Conservation (phyloP, 2,113 vertebrate species). For the Nipponia nippon region DNA sequence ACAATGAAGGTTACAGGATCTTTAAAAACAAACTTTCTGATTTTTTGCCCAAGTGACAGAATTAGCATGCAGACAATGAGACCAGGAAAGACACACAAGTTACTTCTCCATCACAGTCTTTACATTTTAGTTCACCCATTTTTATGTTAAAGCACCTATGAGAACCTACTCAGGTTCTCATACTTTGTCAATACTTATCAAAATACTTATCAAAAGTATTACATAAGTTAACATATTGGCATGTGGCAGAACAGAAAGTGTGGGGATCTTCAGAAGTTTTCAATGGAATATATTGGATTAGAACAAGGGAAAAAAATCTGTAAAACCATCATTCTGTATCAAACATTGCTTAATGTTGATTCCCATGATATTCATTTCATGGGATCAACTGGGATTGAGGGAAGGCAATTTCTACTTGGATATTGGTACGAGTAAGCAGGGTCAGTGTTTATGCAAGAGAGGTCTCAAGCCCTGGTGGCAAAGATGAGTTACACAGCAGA, state of each 20-base stretch:
- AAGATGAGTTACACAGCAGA: not conserved
- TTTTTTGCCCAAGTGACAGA: not conserved
- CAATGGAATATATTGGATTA: not conserved
- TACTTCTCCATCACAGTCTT: not conserved
- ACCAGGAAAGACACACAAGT: not conserved
- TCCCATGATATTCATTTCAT: not conserved
- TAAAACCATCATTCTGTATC: rapidly evolving
- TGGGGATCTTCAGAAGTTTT: not conserved
- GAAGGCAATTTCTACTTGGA: not conserved
- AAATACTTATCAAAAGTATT: not conserved
- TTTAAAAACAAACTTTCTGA: slow-evolving; percentile 5
- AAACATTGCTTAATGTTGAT: not conserved
- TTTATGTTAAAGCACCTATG: not conserved
- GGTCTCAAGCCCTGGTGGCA: not conserved
- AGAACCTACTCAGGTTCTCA: not conserved
- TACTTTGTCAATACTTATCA: not conserved
- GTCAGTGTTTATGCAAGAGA: not conserved
- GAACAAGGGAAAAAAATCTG: not conserved
- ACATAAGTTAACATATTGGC: not conserved
- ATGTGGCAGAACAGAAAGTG: not conserved
- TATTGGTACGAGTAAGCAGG: not conserved
- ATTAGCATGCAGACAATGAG: not conserved
- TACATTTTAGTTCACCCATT: not conserved
- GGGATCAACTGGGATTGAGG: not conserved
- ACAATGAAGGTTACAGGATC: not conserved